A percentile compares a stretch with the other conserved stretches of the same genome.
These are phyloP conservation scores for Sycobia sp. DNA, from an alignment of 1,140 invertebrate genomes.

Conservation along the genomic window DNA sequence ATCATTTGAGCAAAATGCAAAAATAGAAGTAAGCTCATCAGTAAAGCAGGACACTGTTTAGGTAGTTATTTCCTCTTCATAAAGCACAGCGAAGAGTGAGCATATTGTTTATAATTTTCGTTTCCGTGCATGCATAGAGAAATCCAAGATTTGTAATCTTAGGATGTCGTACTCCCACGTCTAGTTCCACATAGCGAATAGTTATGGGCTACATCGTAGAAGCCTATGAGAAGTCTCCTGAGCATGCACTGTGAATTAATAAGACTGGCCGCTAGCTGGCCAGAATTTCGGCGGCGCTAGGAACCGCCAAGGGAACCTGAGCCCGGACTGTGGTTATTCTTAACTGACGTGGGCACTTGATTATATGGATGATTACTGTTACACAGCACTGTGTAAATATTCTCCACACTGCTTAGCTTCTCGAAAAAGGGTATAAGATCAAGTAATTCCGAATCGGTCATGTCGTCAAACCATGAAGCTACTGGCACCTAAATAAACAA, in stretches of 20 bases:
- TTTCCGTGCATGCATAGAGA: too few relatives aligned
- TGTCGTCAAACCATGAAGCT: conserved; percentile 97
- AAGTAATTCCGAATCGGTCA: conserved; percentile 91
- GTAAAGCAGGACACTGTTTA: conserved; percentile 1
- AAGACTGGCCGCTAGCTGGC: conserved; percentile 51
- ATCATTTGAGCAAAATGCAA: conserved; percentile 14
- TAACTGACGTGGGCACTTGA: conserved; percentile 45
- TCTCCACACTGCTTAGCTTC: conserved; percentile 90
- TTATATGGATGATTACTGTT: conserved; percentile 87
- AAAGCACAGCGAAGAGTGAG: not conserved
- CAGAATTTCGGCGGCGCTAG: conserved; percentile 58
- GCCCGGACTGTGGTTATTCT: conserved; percentile 49
- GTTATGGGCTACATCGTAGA: conserved; percentile 49
- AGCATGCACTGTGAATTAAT: conserved; percentile 53
- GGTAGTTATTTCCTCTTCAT: not conserved
- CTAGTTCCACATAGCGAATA: conserved; percentile 33
- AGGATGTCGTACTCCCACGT: conserved; percentile 14
- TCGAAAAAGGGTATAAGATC: conserved; percentile 96
- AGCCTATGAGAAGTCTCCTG: conserved; percentile 49
- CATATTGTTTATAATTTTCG: conserved; percentile 3
- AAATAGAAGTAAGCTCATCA: conserved; percentile 14
- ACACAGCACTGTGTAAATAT: conserved; percentile 89
- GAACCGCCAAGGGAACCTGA: conserved; percentile 54
- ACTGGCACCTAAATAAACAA: conserved; percentile 81
- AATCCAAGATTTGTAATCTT: conserved; percentile 12